Percentiles rank a stretch among this genome's conserved stretches.
Evolutionary conservation across 2,888 invertebrate genomes (phyloP).

Genomic region (Scaptomyza tumidula): DNA sequence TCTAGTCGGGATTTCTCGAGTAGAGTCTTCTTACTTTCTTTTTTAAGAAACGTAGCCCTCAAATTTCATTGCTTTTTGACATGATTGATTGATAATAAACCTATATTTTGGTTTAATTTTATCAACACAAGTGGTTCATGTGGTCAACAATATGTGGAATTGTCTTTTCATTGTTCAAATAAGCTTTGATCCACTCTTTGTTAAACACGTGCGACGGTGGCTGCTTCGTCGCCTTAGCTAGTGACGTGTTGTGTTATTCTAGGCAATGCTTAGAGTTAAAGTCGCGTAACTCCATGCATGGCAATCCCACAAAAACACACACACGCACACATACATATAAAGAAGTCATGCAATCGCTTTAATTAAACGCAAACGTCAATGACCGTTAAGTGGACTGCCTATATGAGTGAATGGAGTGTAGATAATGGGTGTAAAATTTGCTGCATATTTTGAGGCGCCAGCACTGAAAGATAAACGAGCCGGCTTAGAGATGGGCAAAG

Average conservation of each 20-base stretch:
- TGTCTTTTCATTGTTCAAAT: not conserved
- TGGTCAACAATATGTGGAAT: not conserved
- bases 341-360: conserved; percentile 51
- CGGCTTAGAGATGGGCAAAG: conserved; percentile 1
- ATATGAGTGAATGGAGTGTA: conserved; percentile 2
- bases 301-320: conserved; percentile 6
- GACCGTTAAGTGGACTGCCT: conserved; percentile 68
- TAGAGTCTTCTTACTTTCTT: no score
- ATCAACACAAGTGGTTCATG: not conserved
- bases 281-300: conserved; percentile 52
- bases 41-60: no score
- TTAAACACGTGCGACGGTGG: conserved; percentile 7
- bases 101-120: not conserved
- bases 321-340: conserved; percentile 8
- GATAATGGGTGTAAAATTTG: not conserved
- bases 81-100: not conserved
- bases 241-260: conserved; percentile 40
- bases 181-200: not conserved
- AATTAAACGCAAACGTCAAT: conserved; percentile 61
- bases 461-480: not conserved
- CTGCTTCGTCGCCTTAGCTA: not conserved
- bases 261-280: conserved; percentile 53
- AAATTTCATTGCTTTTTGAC: no score
- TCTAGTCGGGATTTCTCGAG: no score
- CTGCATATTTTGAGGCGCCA: conserved; percentile 23